Evolutionary conservation across 1,140 invertebrate genomes (phyloP).

Genomic region (Procambarus virginalis): DNA sequence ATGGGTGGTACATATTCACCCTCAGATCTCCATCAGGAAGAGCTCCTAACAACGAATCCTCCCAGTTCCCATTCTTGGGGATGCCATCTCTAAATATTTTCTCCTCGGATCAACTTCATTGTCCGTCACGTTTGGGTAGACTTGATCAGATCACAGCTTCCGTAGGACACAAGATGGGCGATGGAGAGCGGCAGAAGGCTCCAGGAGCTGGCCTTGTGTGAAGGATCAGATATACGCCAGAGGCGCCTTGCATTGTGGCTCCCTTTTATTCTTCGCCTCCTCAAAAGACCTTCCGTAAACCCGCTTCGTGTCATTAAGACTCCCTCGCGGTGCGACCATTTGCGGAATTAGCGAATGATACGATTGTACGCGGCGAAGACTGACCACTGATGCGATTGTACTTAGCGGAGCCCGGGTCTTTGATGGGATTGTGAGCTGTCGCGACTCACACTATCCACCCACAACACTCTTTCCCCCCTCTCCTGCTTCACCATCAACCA

Average conservation of each 20-base stretch:
- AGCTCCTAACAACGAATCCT: not conserved
- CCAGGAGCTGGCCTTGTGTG: not conserved
- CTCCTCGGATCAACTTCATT: not conserved
- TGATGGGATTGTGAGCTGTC: not conserved
- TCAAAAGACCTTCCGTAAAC: slow-evolving; percentile 1
- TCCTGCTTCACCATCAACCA: too few relatives aligned
- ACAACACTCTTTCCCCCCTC: not conserved
- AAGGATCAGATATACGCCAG: not conserved
- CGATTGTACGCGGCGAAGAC: not conserved
- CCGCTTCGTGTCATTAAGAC: not conserved
- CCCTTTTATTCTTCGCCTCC: not conserved
- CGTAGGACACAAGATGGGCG: not conserved
- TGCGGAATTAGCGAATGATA: slow-evolving; percentile 6
- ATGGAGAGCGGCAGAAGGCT: not conserved
- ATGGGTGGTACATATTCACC: not conserved
- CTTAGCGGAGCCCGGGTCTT: not conserved
- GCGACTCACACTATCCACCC: not conserved
- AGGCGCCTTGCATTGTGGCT: not conserved
- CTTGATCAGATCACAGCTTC: not conserved
- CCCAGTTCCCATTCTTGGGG: not conserved
- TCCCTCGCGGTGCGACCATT: not conserved
- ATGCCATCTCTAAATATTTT: slow-evolving; percentile 8
- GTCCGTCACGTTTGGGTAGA: not conserved
- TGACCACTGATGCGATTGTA: slow-evolving; percentile 10
- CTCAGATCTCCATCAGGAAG: not conserved